Evolutionary conservation across 1,140 invertebrate genomes (phyloP).

Genomic region (Myzus persicae): DNA sequence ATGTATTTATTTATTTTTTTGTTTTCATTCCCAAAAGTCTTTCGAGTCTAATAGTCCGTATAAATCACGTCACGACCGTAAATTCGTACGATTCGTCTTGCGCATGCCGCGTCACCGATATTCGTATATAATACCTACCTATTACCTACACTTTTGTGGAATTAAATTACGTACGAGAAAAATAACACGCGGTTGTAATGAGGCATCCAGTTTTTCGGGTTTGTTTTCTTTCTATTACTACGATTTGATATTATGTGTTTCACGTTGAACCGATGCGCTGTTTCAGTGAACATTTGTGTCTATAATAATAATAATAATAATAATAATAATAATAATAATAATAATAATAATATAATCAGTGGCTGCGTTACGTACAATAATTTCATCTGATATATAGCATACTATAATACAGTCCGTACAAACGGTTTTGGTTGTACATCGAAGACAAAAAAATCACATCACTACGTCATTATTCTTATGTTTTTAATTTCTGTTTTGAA

Average conservation of each 20-base stretch:
- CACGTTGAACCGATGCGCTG: neutral
- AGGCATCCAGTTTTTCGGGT: neutral
- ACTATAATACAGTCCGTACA: too few relatives aligned
- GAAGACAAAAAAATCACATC: too few relatives aligned
- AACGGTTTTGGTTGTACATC: too few relatives aligned
- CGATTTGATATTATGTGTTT: neutral
- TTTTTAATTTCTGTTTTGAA: neutral
- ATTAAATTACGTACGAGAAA: too few relatives aligned
- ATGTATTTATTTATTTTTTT: slow-evolving; percentile 5
- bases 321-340: too few relatives aligned
- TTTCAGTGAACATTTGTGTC: neutral
- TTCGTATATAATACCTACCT: neutral
- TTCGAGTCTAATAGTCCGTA: slow-evolving; percentile 26
- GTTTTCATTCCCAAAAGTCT: slow-evolving; percentile 38
- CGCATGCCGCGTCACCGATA: neutral
- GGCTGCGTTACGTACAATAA: too few relatives aligned
- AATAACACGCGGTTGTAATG: too few relatives aligned
- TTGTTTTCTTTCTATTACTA: neutral
- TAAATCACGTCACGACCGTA: slow-evolving; percentile 41
- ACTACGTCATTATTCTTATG: too few relatives aligned
- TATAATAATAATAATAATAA: too few relatives aligned
- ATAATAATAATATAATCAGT: too few relatives aligned
- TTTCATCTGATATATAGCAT: too few relatives aligned
- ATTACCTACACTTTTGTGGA: too few relatives aligned
- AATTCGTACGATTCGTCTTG: slow-evolving; percentile 30